Evolutionary conservation across 1,140 invertebrate species (phyloP).

Genomic region (Drosophila fuyamai): DNA sequence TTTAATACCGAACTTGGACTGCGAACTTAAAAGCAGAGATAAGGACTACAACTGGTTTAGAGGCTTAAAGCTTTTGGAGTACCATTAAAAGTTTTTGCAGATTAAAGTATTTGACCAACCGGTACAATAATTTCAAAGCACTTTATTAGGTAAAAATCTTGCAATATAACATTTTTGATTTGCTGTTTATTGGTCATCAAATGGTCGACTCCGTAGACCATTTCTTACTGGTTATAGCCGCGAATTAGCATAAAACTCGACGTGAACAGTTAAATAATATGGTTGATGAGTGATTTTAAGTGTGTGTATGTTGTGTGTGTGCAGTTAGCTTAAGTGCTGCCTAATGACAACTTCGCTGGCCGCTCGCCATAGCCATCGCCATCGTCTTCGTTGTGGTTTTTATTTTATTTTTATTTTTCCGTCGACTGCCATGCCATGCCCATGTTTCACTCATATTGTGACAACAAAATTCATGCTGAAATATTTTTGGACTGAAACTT

Average conservation of each 20-base stretch:
- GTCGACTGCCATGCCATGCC: constrained; percentile 37
- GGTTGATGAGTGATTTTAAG: constrained; percentile 41
- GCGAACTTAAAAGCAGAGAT: background rate
- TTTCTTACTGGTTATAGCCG: constrained; percentile 43
- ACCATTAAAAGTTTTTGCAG: constrained; percentile 8
- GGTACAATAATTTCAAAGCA: constrained; percentile 5
- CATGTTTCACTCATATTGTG: constrained; percentile 57
- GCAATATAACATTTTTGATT: constrained; percentile 19
- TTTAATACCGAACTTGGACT: background rate
- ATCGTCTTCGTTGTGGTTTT: constrained; percentile 30
- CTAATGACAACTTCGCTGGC: constrained; percentile 65
- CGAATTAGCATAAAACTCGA: constrained; percentile 74
- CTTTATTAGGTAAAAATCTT: constrained; percentile 1
- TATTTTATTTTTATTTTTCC: constrained; percentile 14
- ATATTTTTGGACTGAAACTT: constrained; percentile 68
- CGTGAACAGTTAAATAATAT: constrained; percentile 83
- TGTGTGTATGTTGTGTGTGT: constrained; percentile 29
- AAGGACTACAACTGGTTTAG: background rate
- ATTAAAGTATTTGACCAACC: constrained; percentile 11
- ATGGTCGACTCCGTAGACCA: constrained; percentile 21
- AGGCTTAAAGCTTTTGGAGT: background rate
- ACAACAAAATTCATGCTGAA: constrained; percentile 80
- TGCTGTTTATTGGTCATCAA: constrained; percentile 48
- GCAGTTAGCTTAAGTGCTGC: constrained; percentile 71
- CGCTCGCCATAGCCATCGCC: constrained; percentile 36